Evolutionary conservation across 2,113 vertebrate genomes (phyloP), one percentile per base, ranked within the genome.

Genomic region (Emydura subglobosa): DNA sequence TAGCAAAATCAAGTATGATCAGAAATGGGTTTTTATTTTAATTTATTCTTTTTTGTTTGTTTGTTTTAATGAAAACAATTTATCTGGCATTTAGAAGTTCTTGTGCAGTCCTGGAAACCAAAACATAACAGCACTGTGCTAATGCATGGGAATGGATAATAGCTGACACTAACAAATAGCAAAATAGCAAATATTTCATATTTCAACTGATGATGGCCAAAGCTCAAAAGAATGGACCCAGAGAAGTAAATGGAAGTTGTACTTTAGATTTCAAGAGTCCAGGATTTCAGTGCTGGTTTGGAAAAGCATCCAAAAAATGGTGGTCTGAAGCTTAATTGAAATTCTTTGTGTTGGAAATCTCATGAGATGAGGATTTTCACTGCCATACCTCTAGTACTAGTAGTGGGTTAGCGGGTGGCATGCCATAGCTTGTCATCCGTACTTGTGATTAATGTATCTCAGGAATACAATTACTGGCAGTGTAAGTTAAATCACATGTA

Each of bases 301-400:
- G 91, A 96, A 72, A 17, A 87, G 6, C 1, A 0, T 5, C 0
- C 11, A 54, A 34, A 89, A 82, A 86, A 93, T 95, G 96, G 95
- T 97, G 96, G 95, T 96, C 94, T 95, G 81, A 92, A 94, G 55
- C 53, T 81, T 68, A 96, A 79, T 14, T 12, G 27, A 3, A 93
- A 74, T 55, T 95, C 5, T 47, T 78, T 47, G 44, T 78, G 25
- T 47, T 78, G 11, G 74, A 78, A 78, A 82, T 80, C 51, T 55
- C 85, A 17, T 49, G 49, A 86, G 90, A 94, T 92, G 54, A 83
- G 4, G 0, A 22, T 12, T 42, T 80, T 54, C 86, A 74, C 25
- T 85, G 10, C 22, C 3, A 49, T 2, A 0, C 6, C 34, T 29
- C 51, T 47, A 29, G 19, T 76, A 29, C 44, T 94, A 53, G 51